Evolutionary conservation across 2,888 invertebrate species (phyloP).

Genomic region (Phortica okadai): DNA sequence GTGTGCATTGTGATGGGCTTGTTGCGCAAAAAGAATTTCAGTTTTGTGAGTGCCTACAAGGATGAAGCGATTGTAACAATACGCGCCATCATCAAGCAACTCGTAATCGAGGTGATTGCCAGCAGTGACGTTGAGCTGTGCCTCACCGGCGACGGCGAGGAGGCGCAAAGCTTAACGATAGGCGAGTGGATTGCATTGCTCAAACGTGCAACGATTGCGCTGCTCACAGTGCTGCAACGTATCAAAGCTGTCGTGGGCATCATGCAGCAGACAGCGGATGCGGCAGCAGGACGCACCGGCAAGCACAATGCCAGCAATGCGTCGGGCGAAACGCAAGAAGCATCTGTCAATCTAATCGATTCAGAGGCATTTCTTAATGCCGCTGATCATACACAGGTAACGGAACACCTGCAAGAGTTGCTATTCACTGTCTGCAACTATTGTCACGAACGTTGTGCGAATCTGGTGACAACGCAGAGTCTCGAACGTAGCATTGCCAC

Average conservation of each 20-base stretch:
- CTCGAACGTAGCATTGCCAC: slow-evolving; percentile 84
- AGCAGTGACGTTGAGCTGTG: slow-evolving; percentile 79
- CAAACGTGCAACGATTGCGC: slow-evolving; percentile 81
- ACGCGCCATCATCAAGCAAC: slow-evolving; percentile 92
- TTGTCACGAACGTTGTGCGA: slow-evolving; percentile 94
- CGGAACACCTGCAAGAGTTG: slow-evolving; percentile 85
- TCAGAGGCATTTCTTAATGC: slow-evolving; percentile 84
- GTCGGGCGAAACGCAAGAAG: slow-evolving; percentile 37
- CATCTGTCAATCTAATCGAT: slow-evolving; percentile 79
- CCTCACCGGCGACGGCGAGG: slow-evolving; percentile 78
- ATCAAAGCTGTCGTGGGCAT: slow-evolving; percentile 86
- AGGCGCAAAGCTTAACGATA: slow-evolving; percentile 80
- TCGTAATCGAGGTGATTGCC: slow-evolving; percentile 86
- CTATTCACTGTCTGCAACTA: slow-evolving; percentile 91
- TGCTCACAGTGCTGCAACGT: slow-evolving; percentile 84
- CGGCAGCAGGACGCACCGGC: slow-evolving; percentile 79
- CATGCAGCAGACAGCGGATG: slow-evolving; percentile 85
- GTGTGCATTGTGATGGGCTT: slow-evolving; percentile 93
- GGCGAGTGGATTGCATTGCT: slow-evolving; percentile 84
- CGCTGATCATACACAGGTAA: slow-evolving; percentile 83
- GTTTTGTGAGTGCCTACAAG: slow-evolving; percentile 91
- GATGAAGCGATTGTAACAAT: slow-evolving; percentile 93
- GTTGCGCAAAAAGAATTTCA: slow-evolving; percentile 89
- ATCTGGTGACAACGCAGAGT: slow-evolving; percentile 88
- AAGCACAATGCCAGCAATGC: slow-evolving; percentile 58